Base-by-base conservation (phyloP, 1,140 invertebrate genomes). In the Euwallacea fornicatus region DNA sequence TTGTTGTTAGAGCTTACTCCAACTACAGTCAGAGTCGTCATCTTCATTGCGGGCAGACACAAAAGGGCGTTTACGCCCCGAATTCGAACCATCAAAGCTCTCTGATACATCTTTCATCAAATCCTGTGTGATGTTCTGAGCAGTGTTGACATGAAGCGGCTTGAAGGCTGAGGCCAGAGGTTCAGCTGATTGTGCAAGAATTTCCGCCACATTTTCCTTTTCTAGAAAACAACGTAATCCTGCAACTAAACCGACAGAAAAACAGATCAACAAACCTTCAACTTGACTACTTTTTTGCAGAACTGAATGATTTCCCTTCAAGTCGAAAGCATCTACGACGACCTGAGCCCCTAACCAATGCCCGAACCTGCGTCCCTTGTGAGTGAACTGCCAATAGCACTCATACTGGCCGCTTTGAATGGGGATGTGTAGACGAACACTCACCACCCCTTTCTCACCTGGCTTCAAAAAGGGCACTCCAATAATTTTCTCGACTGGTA, bases 371-470 rank as follows among this genome's bases (percentile, higher is more conserved):
- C 75, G 71, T n/a, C 76, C 77, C 13, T 76, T 73, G 53, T 82
- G 77, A 60, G 79, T 76, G 71, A 82, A 82, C 56, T 82, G 77
- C 79, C 80, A 83, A 62, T 81, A 82, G 47, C 79, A 80, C 73
- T 83, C 80, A 66, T 82, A 83, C 42, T 58, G 77, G 15, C 82
- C 82, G 42, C 75, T 69, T 41, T 77, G 74, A 63, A 63, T 80
- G 53, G 82, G 82, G 50, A 81, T 73, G 43, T 77, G 70, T 7
- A 82, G 75, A 15, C 72, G 69, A 7, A 81, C 76, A 50, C 56
- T 66, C 59, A 83, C 77, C 8, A 66, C 66, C 55, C 82, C 82
- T 21, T 59, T 74, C 72, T 82, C 78, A 2, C 79, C 77, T 13
- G 81, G 80, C 62, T 78, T 69, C 46, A 83, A 74, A 8, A 43